These are phyloP conservation scores for Nerophis ophidion DNA, from an alignment of 2,113 vertebrate genomes.

Conservation along the genomic window DNA sequence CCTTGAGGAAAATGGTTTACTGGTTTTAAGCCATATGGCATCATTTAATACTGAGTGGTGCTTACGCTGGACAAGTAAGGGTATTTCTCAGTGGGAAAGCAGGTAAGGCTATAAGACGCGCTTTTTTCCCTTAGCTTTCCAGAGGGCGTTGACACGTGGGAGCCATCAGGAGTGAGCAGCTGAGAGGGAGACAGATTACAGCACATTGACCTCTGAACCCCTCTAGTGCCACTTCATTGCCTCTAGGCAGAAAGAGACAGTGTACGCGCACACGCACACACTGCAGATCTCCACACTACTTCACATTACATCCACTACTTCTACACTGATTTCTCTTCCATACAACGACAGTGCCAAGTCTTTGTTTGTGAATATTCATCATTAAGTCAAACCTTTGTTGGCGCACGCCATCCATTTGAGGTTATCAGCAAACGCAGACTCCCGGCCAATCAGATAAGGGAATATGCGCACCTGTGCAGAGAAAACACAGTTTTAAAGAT, in stretches of 20 bases:
- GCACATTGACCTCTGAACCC: slow-evolving; percentile 65
- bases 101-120: slow-evolving; percentile 35
- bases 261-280: slow-evolving; percentile 20
- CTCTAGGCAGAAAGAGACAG: slow-evolving; percentile 48
- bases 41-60: slow-evolving; percentile 35
- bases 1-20: slow-evolving; percentile 4
- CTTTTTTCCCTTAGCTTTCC: slow-evolving; percentile 57
- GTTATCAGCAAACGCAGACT: slow-evolving; percentile 96
- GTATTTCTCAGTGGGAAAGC: slow-evolving; percentile 29
- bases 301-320: background rate
- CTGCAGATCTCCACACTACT: background rate
- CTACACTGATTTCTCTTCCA: slow-evolving; percentile 11
- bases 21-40: slow-evolving; percentile 16
- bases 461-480: slow-evolving; percentile 91
- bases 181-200: slow-evolving; percentile 74
- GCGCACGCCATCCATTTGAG: slow-evolving; percentile 99
- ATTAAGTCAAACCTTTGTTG: slow-evolving; percentile 86
- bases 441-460: slow-evolving; percentile 95
- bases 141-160: slow-evolving; percentile 55
- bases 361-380: slow-evolving; percentile 30
- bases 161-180: slow-evolving; percentile 65
- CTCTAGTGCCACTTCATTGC: slow-evolving; percentile 63
- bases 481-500: slow-evolving; percentile 36
- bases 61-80: slow-evolving; percentile 49
- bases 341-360: slow-evolving; percentile 1